Percentiles rank a stretch among this genome's conserved stretches.
Conservation (phyloP, 1,140 invertebrate genomes). For the Pararge aegeria region DNA sequence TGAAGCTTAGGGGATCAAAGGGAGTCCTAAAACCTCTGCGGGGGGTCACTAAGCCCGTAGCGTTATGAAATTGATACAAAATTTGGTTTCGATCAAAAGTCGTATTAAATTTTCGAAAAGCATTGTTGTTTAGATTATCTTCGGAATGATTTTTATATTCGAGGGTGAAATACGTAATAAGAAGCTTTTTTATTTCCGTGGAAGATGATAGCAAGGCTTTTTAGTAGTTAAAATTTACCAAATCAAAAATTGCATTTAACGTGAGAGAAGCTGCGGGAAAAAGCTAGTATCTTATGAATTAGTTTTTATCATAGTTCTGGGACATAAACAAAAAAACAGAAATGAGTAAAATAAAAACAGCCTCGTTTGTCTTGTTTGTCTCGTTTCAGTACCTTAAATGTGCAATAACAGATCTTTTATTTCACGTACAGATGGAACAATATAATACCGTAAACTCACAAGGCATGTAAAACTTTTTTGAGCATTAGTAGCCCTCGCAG, state of each 20-base stretch:
- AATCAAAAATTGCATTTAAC: too few species aligned
- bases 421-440: not conserved
- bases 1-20: slow-evolving; percentile 32
- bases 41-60: slow-evolving; percentile 54
- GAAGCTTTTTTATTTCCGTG: not conserved
- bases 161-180: not conserved
- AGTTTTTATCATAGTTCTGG: too few species aligned
- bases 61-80: slow-evolving; percentile 65
- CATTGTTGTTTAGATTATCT: slow-evolving; percentile 47
- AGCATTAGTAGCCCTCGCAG: slow-evolving; percentile 22
- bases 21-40: slow-evolving; percentile 35
- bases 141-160: slow-evolving; percentile 28
- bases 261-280: too few species aligned
- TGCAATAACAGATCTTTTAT: too few species aligned
- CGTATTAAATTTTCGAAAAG: slow-evolving; percentile 44
- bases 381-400: too few species aligned
- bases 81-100: slow-evolving; percentile 53
- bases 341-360: too few species aligned
- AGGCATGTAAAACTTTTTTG: slow-evolving; percentile 7
- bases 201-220: too few species aligned
- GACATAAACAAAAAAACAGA: too few species aligned
- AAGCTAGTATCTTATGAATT: too few species aligned
- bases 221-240: too few species aligned
- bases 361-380: too few species aligned
- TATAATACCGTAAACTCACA: not conserved